Conservation (phyloP, 1,140 invertebrate genomes). For the Drosophila bocki region DNA sequence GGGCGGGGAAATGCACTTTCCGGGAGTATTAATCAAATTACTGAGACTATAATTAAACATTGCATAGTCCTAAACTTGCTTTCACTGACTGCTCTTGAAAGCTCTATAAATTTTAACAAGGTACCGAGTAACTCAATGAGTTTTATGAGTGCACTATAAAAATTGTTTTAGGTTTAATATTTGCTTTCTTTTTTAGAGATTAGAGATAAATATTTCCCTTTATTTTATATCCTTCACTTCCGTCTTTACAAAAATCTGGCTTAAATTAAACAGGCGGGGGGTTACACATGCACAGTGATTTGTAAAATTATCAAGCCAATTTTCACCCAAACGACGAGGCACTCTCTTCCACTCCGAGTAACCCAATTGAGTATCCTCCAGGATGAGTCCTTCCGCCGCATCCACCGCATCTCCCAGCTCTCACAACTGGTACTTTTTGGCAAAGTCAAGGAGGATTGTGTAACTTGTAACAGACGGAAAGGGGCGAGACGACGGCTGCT, state of each 20-base stretch:
- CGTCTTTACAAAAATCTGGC: neutral
- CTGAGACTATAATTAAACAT: conserved; percentile 45
- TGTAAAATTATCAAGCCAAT: conserved; percentile 41
- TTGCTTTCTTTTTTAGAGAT: neutral
- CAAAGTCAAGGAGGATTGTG: conserved; percentile 46
- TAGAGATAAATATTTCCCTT: neutral
- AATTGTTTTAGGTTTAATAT: neutral
- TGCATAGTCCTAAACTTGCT: conserved; percentile 6
- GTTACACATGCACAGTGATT: conserved; percentile 26
- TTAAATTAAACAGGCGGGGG: conserved; percentile 1
- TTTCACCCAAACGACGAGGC: conserved; percentile 32
- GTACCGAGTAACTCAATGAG: conserved; percentile 1
- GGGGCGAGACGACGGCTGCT: conserved; percentile 22
- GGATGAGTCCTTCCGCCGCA: conserved; percentile 4
- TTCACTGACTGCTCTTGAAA: conserved; percentile 26
- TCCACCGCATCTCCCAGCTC: neutral
- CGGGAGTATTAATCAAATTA: conserved; percentile 50
- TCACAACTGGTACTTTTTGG: conserved; percentile 10
- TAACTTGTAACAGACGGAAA: conserved; percentile 34
- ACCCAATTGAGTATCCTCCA: conserved; percentile 33
- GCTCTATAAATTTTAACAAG: conserved; percentile 29
- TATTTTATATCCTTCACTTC: neutral
- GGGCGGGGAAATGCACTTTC: conserved; percentile 38
- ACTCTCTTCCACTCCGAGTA: conserved; percentile 41
- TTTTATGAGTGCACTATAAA: neutral